Base-by-base conservation (phyloP, 2,888 invertebrate species). In the Leptothorax acervorum region DNA sequence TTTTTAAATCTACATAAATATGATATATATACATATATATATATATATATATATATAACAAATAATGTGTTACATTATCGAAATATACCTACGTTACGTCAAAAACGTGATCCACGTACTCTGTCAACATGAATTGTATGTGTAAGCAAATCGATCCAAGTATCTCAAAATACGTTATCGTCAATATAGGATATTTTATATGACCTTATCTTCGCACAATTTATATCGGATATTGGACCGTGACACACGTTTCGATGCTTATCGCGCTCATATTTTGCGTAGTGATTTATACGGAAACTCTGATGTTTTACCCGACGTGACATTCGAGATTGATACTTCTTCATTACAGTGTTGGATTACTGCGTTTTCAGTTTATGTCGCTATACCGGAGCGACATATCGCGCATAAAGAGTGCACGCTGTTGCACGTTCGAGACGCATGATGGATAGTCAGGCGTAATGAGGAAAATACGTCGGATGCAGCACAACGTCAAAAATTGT, bases 381-480 rank as follows among this genome's bases (percentile, higher is more conserved):
- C 60, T 66, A 66, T 66, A 66, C 39, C 15, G n/a, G n/a, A 48
- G 57, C 23, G 23, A 71, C 35, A 48, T 83, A 78, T 83, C 71
- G 63, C 23, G 42, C 57, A 60, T 73, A 71, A 74, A 83, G 62
- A 74, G 68, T 62, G 60, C 42, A 1, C 65, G 68, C 18, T 85
- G 60, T 82, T 82, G 86, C 82, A 84, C 57, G 63, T 84, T 79
- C 83, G 73, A 86, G 81, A 75, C 57, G 84, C 70, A 68, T 68
- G 55, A 84, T 82, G 82, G 82, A 86, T 82, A 71, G 84, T 79
- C 85, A 83, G 87, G 86, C 82, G 89, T 89, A 89, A 89, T 89
- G 89, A 89, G 89, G 87, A 85, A 86, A 87, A 85, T 81, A 82
- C 76, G 65, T 53, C 82, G 66, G 62, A 83, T 78, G 51, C 35